Evolutionary conservation across 2,797 vertebrate genomes (phyloP).

Genomic region (Sebastes ruberrimus): DNA sequence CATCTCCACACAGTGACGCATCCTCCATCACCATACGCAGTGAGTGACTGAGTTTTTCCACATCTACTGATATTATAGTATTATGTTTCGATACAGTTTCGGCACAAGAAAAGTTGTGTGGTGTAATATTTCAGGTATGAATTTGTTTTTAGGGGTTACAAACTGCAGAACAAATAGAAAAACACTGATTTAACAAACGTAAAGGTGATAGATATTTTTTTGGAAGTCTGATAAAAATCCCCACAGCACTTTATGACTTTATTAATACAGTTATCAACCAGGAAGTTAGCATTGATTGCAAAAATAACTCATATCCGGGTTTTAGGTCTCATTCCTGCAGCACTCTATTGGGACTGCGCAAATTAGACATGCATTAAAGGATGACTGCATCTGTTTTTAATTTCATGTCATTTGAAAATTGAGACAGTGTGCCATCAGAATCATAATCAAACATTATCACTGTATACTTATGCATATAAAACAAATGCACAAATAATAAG

Average conservation of each 20-base stretch:
- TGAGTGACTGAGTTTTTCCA: background rate
- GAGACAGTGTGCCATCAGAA: too few species aligned
- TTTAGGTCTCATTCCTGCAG: too few species aligned
- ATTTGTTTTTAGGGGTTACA: background rate
- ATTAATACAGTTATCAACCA: too few species aligned
- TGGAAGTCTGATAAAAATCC: too few species aligned
- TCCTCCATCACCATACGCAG: slow-evolving; percentile 8
- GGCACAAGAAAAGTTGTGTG: too few species aligned
- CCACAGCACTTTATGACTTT: too few species aligned
- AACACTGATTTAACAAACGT: background rate
- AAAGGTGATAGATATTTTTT: too few species aligned
- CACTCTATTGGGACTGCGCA: too few species aligned
- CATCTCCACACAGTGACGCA: slow-evolving; percentile 4
- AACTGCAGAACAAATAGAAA: background rate
- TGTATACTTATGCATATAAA: too few species aligned
- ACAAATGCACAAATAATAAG: background rate
- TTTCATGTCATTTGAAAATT: background rate
- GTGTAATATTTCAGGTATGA: background rate
- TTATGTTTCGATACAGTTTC: background rate
- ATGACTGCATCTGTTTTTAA: background rate
- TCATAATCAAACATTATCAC: rapidly evolving
- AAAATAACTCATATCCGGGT: too few species aligned
- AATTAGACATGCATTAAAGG: too few species aligned
- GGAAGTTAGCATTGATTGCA: too few species aligned
- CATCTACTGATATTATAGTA: background rate